phyloP scores from a whole-genome alignment of 1,140 invertebrate species.

The Ostrea edulis region DNA sequence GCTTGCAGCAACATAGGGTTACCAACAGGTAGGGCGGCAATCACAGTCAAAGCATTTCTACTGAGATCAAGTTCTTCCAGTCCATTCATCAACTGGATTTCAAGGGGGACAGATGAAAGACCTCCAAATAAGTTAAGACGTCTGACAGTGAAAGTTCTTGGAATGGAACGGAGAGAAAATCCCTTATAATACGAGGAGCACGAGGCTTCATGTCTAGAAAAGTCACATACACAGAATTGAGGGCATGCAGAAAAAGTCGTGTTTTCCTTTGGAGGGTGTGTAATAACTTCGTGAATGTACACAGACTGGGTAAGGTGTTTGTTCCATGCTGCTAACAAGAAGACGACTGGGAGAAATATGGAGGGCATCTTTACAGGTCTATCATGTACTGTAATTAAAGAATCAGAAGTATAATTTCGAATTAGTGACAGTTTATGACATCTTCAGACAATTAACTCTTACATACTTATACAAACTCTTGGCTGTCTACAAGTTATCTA shows the following conservation, averaged over 20 bases:
- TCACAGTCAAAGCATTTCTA: background rate
- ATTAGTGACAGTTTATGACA: too few relatives aligned
- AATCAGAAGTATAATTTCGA: background rate
- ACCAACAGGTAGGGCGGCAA: background rate
- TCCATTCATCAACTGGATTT: background rate
- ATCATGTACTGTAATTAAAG: background rate
- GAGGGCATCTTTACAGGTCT: background rate
- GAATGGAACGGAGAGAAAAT: background rate
- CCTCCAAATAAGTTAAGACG: slow-evolving; percentile 30
- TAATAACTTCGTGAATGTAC: background rate
- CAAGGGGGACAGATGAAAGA: background rate
- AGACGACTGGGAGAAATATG: background rate
- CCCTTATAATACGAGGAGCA: slow-evolving; percentile 18
- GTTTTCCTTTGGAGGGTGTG: background rate
- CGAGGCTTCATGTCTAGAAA: background rate
- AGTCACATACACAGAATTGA: background rate
- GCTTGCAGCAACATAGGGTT: background rate
- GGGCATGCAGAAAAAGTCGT: background rate
- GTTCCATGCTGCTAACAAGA: background rate
- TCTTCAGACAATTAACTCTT: too few relatives aligned
- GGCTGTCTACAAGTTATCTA: too few relatives aligned
- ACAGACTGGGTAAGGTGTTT: background rate
- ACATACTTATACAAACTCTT: too few relatives aligned
- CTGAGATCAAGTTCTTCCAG: slow-evolving; percentile 32
- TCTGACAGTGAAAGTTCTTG: background rate